These are phyloP conservation scores for Parazoanthus atlanticus DNA, from an alignment of 92 coral and sea anemone genomes.

Conservation along the genomic window DNA sequence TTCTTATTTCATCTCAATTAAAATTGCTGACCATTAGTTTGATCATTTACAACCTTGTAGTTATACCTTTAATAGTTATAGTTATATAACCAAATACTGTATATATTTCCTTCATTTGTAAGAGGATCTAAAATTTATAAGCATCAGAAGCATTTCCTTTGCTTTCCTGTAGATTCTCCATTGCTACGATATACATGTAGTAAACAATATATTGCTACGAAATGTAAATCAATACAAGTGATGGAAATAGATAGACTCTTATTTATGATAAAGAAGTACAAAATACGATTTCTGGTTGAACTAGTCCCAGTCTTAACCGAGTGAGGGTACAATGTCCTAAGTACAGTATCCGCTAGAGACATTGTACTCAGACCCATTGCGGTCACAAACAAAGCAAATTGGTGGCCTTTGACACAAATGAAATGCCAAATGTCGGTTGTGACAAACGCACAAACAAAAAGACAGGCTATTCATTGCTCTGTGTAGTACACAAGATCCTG, in stretches of 20 bases:
- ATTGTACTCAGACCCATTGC: too few relatives aligned
- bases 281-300: too few relatives aligned
- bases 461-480: too few relatives aligned
- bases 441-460: too few relatives aligned
- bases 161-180: constrained; percentile 3
- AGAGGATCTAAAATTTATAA: background rate
- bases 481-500: too few relatives aligned
- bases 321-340: too few relatives aligned
- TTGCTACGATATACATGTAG: background rate
- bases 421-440: too few relatives aligned
- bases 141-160: background rate
- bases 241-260: background rate
- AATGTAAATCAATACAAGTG: background rate
- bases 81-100: background rate
- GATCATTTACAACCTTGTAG: background rate
- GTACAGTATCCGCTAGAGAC: too few relatives aligned
- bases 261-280: too few relatives aligned
- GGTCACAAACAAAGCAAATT: too few relatives aligned
- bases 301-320: too few relatives aligned
- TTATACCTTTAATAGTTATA: background rate
- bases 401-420: too few relatives aligned
- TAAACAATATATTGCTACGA: background rate
- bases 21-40: background rate
- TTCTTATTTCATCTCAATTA: background rate
- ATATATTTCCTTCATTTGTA: background rate